A percentile compares a stretch with the other conserved stretches of the same genome.
Evolutionary conservation across 1,140 invertebrate species (phyloP).

Genomic region (Araneus ventricosus): DNA sequence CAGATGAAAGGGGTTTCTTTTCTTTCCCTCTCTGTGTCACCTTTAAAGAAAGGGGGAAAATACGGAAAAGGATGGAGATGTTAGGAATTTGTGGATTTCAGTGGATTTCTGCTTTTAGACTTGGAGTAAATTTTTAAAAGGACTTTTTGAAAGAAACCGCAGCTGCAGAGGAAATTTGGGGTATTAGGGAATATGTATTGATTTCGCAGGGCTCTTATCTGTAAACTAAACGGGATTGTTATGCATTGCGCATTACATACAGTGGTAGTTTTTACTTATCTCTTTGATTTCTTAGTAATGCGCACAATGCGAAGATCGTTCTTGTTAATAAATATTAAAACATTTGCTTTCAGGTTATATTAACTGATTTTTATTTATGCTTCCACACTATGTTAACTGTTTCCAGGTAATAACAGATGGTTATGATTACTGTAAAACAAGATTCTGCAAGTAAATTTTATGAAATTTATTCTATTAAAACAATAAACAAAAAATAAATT

Average conservation of each 20-base stretch:
- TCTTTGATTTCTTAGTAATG: too few relatives aligned
- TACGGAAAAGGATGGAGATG: not conserved
- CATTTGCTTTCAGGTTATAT: too few relatives aligned
- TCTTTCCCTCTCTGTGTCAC: slow-evolving; percentile 42
- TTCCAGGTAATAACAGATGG: too few relatives aligned
- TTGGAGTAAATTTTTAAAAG: not conserved
- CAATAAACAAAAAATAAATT: too few relatives aligned
- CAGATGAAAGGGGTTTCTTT: slow-evolving; percentile 55
- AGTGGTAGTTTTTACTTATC: too few relatives aligned
- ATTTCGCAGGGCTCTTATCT: not conserved
- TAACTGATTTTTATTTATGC: too few relatives aligned
- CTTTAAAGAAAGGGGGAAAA: not conserved
- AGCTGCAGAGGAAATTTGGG: not conserved
- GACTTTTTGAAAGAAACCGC: not conserved
- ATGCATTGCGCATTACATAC: not conserved
- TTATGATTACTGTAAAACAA: too few relatives aligned
- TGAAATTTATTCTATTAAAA: too few relatives aligned
- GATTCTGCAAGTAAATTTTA: too few relatives aligned
- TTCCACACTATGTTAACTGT: too few relatives aligned
- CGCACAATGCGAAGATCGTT: too few relatives aligned
- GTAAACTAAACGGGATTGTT: not conserved
- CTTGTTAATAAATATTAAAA: too few relatives aligned
- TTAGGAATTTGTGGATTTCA: not conserved
- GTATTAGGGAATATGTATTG: not conserved
- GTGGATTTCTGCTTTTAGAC: not conserved